Evolutionary conservation across 2,113 vertebrate genomes (phyloP), one percentile per base, ranked within the genome.

Genomic region (Suncus etruscus): DNA sequence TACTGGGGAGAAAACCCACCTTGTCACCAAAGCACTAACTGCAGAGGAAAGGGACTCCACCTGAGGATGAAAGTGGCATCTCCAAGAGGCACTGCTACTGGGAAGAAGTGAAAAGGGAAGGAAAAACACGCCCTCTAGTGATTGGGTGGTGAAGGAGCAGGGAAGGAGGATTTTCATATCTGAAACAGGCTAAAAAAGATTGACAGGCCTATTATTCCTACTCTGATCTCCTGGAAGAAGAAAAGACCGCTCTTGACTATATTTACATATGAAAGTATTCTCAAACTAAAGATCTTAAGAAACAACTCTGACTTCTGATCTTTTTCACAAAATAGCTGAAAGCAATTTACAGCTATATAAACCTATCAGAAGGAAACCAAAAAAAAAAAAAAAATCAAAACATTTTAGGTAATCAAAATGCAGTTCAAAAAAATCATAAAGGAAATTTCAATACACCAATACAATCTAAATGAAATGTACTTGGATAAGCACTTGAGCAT

Each of bases 321-420:
- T 31, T 45, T 12, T 25, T 18, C 32, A 63, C 65, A 87, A 88
- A 83, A 69, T 1, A 93, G 39, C 69, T 48, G 65, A 90, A 93
- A 93, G 51, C 65, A 54, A 83, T 24, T 54, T 76, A 93, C 14
- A 73, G 69, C 69, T 27, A 74, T 4, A 82, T 5, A 63, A 82
- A 94, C 85, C 61, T 45, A 74, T 77, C 48, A 81, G 78, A 87
- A 91, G 51, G 32, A 83, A 81, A 61, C 12, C 29, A 14, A 16
- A 31, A 68, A 70, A 51, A 24, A 81, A 25, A 73, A 50, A 91
- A 72, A 68, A 45, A 89, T 63, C 63, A 89, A 93, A 93, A 69
- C 66, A 69, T 83, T 89, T 91, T 20, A 72, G 61, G 32, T 78
- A 84, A 65, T 83, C 7, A 92, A 95, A 94, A 86, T 77, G 54